Evolutionary conservation across 2,888 invertebrate genomes (phyloP).

Genomic region (Lysandra coridon): DNA sequence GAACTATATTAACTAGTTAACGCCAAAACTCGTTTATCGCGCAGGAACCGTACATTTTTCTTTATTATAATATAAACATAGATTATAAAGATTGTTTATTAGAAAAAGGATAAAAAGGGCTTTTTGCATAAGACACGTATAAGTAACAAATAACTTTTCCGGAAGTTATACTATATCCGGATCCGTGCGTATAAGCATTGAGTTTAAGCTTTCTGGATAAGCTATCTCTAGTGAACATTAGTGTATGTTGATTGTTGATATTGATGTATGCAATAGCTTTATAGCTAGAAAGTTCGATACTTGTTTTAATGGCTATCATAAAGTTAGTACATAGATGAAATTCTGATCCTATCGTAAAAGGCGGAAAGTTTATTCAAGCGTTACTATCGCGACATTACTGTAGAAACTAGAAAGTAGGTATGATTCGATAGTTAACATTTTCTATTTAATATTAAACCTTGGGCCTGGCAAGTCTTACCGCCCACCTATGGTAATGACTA

Average conservation of each 20-base stretch:
- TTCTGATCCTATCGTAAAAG: constrained; percentile 8
- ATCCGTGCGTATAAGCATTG: too few relatives aligned
- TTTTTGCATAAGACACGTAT: too few relatives aligned
- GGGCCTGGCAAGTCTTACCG: background rate
- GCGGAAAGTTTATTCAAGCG: background rate
- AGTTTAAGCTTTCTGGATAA: background rate
- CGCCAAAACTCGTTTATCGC: too few relatives aligned
- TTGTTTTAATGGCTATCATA: background rate
- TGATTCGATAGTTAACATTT: background rate
- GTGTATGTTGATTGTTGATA: background rate
- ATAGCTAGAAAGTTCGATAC: constrained; percentile 13
- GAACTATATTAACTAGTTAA: too few relatives aligned
- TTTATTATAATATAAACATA: too few relatives aligned
- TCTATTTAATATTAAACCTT: background rate
- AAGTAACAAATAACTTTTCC: too few relatives aligned
- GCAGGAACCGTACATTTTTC: too few relatives aligned
- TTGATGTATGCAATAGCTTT: background rate
- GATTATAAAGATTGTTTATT: too few relatives aligned
- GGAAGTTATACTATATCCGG: too few relatives aligned
- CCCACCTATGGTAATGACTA: constrained; percentile 6
- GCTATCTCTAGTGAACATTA: background rate
- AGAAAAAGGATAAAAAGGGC: too few relatives aligned
- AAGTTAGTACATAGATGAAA: constrained; percentile 14
- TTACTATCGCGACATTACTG: background rate
- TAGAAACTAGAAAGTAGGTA: constrained; percentile 5